Evolutionary conservation across 2,888 invertebrate genomes (phyloP), one percentile per base, ranked within the genome.

Genomic region (Lasioglossum vierecki): DNA sequence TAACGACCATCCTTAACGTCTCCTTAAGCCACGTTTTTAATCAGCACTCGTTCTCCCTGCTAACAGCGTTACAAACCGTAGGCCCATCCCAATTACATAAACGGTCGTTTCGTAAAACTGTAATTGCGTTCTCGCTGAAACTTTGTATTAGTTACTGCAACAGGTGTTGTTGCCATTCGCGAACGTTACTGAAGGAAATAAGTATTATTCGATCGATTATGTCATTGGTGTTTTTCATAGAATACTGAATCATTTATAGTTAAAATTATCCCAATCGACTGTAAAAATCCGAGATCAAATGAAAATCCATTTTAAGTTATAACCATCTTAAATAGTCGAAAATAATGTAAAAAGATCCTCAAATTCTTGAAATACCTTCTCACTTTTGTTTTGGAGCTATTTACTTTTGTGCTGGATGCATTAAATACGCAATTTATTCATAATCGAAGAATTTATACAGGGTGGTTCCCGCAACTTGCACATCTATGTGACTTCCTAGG

Each of bases 1-100:
- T 90, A 90, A 90, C 88, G 90, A 88, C 84, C 84, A 60, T 57
- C 82, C 79, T 80, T 82, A 90, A 88, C 87, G 85, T 80, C 88
- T 84, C 80, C 84, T 90, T 90, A 88, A 90, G 83, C 87, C 85
- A 80, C 79, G 87, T 90, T 90, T 90, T 90, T 90, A 90, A 90
- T 88, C 90, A 88, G 82, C 78, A 80, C 79, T 83, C 83, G 76
- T 82, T 84, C 82, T 76, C 80, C 44, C 39, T 66, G 63, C 66
- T 87, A 76, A 85, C 80, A 72, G 72, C 63, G 71, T 85, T 72
- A 57, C 70, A 44, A 57, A 63, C 78, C 60, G 49, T 44, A 35
- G 76, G n/a, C n/a, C 44, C 41, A 35, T 35, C 63, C 46, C 76
- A 77, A 79, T 82, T 78, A 78, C 70, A 70, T 63, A 80, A 85